These are phyloP conservation scores for Chaetops frenatus DNA, from an alignment of 2,113 vertebrate genomes.

Conservation along the genomic window DNA sequence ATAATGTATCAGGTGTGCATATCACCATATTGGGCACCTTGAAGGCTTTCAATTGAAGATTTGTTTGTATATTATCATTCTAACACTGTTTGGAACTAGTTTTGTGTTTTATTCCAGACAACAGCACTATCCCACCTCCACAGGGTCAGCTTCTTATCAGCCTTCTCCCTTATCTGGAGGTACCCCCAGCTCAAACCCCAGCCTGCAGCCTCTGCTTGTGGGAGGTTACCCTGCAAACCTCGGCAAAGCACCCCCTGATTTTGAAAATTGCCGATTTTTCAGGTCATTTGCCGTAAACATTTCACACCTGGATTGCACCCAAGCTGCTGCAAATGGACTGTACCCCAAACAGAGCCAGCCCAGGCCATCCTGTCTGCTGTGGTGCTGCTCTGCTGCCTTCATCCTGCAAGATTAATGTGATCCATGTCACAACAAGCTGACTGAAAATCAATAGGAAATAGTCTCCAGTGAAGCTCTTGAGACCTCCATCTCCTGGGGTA, in stretches of 20 bases:
- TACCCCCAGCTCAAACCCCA: background rate
- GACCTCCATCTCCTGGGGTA: background rate
- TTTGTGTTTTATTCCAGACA: background rate
- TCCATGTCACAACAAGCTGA: background rate
- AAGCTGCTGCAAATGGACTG: background rate
- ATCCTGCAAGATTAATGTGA: background rate
- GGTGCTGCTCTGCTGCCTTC: background rate
- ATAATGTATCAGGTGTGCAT: accelerated
- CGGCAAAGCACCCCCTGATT: background rate
- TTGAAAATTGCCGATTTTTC: background rate
- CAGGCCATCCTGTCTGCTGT: accelerated
- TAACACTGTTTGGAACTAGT: background rate
- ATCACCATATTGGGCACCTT: background rate
- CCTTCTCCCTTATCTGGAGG: background rate
- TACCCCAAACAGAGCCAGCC: background rate
- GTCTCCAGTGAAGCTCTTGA: background rate
- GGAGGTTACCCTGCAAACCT: background rate
- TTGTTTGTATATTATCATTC: background rate
- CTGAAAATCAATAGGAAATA: background rate
- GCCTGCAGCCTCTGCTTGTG: background rate
- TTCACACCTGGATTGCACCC: background rate
- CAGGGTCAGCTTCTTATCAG: background rate
- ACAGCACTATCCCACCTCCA: background rate
- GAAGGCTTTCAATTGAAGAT: background rate
- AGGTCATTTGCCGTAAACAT: background rate